phyloP scores from a whole-genome alignment of 64 coral and sea anemone species.

The Hydrozoanthus tunicans region DNA sequence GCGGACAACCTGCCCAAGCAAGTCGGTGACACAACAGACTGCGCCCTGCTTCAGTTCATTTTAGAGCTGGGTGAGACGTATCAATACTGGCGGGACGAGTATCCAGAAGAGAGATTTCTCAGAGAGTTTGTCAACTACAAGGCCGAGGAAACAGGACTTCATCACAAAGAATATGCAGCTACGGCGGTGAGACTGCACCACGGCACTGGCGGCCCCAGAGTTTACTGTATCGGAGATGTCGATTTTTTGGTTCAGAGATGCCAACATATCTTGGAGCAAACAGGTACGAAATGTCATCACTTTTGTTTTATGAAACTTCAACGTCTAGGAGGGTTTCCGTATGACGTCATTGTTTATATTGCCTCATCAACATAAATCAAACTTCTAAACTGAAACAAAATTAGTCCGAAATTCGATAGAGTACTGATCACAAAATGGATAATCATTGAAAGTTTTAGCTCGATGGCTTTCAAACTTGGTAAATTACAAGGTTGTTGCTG shows the following conservation, averaged over 20 bases:
- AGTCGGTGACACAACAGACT: slow-evolving; percentile 70
- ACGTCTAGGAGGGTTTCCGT: too few relatives aligned
- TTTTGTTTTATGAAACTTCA: too few relatives aligned
- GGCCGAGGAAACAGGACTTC: neutral
- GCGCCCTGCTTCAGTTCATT: slow-evolving; percentile 80
- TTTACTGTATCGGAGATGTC: slow-evolving; percentile 43
- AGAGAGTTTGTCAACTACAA: slow-evolving; percentile 40
- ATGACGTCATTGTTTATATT: too few relatives aligned
- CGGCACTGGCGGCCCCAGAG: slow-evolving; percentile 19
- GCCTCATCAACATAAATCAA: too few relatives aligned
- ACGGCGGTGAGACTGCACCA: slow-evolving; percentile 47
- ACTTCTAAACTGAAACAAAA: too few relatives aligned
- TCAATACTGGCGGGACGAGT: slow-evolving; percentile 84
- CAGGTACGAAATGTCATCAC: neutral
- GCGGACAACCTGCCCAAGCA: slow-evolving; percentile 74
- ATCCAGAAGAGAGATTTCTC: slow-evolving; percentile 68
- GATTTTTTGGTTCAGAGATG: slow-evolving; percentile 14
- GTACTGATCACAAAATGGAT: too few relatives aligned
- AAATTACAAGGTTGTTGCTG: too few relatives aligned
- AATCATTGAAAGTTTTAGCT: too few relatives aligned
- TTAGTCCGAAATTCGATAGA: too few relatives aligned
- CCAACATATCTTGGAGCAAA: neutral
- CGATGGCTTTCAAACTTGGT: too few relatives aligned
- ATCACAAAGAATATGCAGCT: slow-evolving; percentile 42
- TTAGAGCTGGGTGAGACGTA: slow-evolving; percentile 76